Percentiles rank a stretch among this genome's conserved stretches.
These are phyloP conservation scores for Trypoxylus dichotomus DNA, from an alignment of 1,140 invertebrate species.

Conservation along the genomic window DNA sequence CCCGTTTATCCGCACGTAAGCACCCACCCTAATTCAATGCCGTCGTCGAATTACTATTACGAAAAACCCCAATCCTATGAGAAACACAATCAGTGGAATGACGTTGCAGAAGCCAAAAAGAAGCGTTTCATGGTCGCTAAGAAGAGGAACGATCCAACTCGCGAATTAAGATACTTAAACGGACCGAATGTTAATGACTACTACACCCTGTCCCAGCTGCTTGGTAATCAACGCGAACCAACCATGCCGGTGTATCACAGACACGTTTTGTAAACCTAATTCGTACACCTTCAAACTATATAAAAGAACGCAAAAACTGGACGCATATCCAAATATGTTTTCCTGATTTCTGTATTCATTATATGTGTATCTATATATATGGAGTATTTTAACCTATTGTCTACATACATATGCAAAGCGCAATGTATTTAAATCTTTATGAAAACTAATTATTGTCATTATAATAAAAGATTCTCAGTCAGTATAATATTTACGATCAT, in stretches of 20 bases:
- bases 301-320: conserved; percentile 23
- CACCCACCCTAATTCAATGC: conserved; percentile 10
- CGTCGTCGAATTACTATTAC: conserved; percentile 38
- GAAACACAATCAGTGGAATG: conserved; percentile 41
- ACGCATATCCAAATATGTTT: conserved; percentile 25
- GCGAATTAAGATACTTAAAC: conserved; percentile 48
- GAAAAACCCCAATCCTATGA: conserved; percentile 40
- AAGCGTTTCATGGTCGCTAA: conserved; percentile 49
- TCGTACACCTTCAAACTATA: not conserved
- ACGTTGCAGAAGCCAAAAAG: conserved; percentile 41
- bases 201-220: conserved; percentile 47
- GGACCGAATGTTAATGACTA: conserved; percentile 48
- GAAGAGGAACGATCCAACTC: conserved; percentile 46
- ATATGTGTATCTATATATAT: conserved; percentile 29
- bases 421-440: not conserved
- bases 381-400: not conserved
- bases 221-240: conserved; percentile 46
- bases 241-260: conserved; percentile 47
- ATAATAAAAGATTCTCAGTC: conserved; percentile 34
- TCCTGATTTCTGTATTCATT: conserved; percentile 34
- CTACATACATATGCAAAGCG: not conserved
- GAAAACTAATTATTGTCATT: conserved; percentile 1
- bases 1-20: conserved; percentile 46
- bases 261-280: conserved; percentile 40
- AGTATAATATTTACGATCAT: conserved; percentile 41